Percentiles rank a stretch among this genome's conserved stretches.
Evolutionary conservation across 2,113 vertebrate genomes (phyloP).

Genomic region (Sphaerodactylus townsendi): DNA sequence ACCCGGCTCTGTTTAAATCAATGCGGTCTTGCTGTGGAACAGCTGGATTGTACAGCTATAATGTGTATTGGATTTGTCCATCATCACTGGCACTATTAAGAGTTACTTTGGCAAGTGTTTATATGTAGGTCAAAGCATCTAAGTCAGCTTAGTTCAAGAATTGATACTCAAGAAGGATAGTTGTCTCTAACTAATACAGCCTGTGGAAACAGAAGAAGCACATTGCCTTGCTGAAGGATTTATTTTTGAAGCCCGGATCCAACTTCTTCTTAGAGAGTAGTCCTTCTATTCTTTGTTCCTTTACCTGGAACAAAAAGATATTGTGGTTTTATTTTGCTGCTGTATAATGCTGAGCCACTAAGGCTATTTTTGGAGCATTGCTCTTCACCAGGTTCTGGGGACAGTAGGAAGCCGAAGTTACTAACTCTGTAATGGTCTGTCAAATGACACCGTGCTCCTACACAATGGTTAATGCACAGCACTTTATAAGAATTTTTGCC

Average conservation of each 20-base stretch:
- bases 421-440: neutral
- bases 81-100: neutral
- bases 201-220: neutral
- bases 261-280: neutral
- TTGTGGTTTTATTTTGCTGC: neutral
- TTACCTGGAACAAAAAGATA: neutral
- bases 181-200: neutral
- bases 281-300: neutral
- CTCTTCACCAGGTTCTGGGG: neutral
- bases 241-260: neutral
- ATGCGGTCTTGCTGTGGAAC: neutral
- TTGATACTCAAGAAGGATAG: neutral
- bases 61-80: neutral
- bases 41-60: neutral
- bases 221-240: neutral
- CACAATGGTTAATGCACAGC: too few species aligned
- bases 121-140: neutral
- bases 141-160: neutral
- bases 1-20: neutral
- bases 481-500: too few species aligned
- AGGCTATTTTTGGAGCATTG: neutral
- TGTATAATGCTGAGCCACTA: neutral
- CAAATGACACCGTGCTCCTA: neutral
- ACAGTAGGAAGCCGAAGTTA: neutral
- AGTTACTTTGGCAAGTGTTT: neutral